A percentile compares a stretch with the other conserved stretches of the same genome.
These are phyloP conservation scores for Sebastes trivittatus DNA, from an alignment of 2,797 vertebrate genomes.

Conservation along the genomic window DNA sequence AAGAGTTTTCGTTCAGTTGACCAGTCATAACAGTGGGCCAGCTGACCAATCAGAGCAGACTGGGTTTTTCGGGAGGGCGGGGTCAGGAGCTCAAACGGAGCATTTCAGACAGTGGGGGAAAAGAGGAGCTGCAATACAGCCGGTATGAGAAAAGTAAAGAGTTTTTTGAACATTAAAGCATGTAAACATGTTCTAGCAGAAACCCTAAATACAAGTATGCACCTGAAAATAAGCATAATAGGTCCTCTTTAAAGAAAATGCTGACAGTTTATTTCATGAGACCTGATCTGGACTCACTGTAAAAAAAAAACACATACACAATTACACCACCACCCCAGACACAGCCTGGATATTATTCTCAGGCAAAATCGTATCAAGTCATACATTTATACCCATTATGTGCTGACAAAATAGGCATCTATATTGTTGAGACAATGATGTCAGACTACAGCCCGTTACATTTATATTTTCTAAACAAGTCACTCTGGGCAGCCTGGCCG, in stretches of 20 bases:
- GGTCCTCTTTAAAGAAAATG: background rate
- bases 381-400: conserved; percentile 74
- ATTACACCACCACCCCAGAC: conserved; percentile 8
- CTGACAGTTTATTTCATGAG: conserved; percentile 2
- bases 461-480: conserved; percentile 78
- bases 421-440: conserved; percentile 75
- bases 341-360: conserved; percentile 50
- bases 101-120: too few relatives aligned
- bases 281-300: background rate
- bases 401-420: conserved; percentile 69
- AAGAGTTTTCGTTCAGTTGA: too few relatives aligned
- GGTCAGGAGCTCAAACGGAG: too few relatives aligned
- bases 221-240: too few relatives aligned
- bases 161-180: too few relatives aligned
- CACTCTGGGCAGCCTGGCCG: conserved; percentile 54
- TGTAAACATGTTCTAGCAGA: too few relatives aligned
- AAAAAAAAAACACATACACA: conserved; percentile 1
- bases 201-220: too few relatives aligned
- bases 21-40: too few relatives aligned
- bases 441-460: conserved; percentile 72
- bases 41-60: too few relatives aligned
- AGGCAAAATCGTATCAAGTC: conserved; percentile 68
- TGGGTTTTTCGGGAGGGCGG: too few relatives aligned
- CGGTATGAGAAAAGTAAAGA: too few relatives aligned
- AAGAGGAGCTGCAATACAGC: too few relatives aligned